Evolutionary conservation across 2,888 invertebrate genomes (phyloP).

Genomic region (Nomada hirtipes): DNA sequence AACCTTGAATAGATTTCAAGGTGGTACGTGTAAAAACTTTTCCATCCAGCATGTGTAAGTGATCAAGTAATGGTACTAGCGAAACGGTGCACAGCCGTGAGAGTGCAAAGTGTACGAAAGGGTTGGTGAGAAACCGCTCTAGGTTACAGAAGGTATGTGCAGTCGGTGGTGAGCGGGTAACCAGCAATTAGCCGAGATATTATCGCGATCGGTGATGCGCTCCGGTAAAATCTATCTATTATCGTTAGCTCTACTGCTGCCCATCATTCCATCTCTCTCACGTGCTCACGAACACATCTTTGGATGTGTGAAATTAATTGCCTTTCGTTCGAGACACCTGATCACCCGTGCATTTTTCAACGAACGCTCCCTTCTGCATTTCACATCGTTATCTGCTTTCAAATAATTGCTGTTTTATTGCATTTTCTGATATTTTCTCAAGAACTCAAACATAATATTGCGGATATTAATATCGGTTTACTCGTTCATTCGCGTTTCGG

Average conservation of each 20-base stretch:
- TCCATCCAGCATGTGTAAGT: background rate
- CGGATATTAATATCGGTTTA: too few relatives aligned
- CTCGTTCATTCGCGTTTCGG: too few relatives aligned
- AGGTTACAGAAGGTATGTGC: slow-evolving; percentile 37
- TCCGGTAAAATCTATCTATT: slow-evolving; percentile 61
- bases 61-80: background rate
- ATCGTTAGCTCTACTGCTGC: slow-evolving; percentile 42
- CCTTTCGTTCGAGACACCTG: slow-evolving; percentile 22
- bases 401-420: too few relatives aligned
- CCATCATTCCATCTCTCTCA: slow-evolving; percentile 16
- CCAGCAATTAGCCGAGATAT: slow-evolving; percentile 75
- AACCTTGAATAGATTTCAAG: too few relatives aligned
- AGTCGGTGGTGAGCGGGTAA: slow-evolving; percentile 63
- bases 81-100: background rate
- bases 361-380: background rate
- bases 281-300: slow-evolving; percentile 2
- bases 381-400: too few relatives aligned
- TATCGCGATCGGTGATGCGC: slow-evolving; percentile 66
- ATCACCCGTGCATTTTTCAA: background rate
- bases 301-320: slow-evolving; percentile 40
- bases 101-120: slow-evolving; percentile 14
- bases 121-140: slow-evolving; percentile 30
- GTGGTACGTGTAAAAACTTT: background rate
- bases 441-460: too few relatives aligned
- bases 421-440: too few relatives aligned